Evolutionary conservation across 1,140 invertebrate genomes (phyloP).

Genomic region (Bombus soroeensis): DNA sequence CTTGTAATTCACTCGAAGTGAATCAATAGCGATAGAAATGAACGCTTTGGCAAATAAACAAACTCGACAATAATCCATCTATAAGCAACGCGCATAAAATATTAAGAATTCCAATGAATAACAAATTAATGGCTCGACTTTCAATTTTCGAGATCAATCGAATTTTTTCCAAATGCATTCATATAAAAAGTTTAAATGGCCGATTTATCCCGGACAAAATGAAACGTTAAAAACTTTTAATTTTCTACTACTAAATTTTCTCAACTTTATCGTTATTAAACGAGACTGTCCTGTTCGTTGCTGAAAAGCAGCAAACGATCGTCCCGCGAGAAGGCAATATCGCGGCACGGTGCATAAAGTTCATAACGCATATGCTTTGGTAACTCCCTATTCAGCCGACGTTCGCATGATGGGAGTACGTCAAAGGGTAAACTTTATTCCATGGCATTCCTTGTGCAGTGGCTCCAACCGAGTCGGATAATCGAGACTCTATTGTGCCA

Average conservation of each 20-base stretch:
- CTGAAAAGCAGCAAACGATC: conserved; percentile 13
- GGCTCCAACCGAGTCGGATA: conserved; percentile 41
- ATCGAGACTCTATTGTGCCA: conserved; percentile 50
- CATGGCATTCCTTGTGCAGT: conserved; percentile 38
- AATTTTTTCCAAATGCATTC: not conserved
- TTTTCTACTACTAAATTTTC: not conserved
- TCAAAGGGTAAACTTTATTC: conserved; percentile 56
- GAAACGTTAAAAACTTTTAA: not conserved
- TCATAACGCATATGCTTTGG: conserved; percentile 49
- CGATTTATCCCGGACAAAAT: no score
- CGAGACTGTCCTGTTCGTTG: not conserved
- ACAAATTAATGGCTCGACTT: not conserved
- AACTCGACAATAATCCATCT: not conserved
- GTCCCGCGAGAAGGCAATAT: conserved; percentile 31
- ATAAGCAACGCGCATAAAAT: not conserved
- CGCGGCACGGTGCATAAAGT: conserved; percentile 19
- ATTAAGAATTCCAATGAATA: not conserved
- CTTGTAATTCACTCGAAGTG: no score
- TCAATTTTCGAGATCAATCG: not conserved
- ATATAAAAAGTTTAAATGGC: no score
- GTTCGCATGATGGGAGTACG: conserved; percentile 40
- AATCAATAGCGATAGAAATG: no score
- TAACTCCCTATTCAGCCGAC: conserved; percentile 35
- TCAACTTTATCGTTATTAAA: conserved; percentile 1
- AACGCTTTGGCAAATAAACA: not conserved